Evolutionary conservation across 2,113 vertebrate species (phyloP).

Genomic region (Perognathus longimembris): DNA sequence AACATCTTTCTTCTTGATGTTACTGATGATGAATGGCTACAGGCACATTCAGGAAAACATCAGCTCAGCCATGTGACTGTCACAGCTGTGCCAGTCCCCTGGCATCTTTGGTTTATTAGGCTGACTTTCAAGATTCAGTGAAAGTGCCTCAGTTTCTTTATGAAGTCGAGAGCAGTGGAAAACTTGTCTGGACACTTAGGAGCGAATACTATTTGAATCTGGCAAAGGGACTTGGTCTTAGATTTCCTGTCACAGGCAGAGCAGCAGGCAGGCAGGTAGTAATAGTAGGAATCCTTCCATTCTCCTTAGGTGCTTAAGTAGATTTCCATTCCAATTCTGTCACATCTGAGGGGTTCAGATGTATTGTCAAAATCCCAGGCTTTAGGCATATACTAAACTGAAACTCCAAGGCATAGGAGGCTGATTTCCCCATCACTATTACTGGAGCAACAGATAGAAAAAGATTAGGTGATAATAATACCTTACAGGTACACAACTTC

Average conservation of each 20-base stretch:
- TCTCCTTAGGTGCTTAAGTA: constrained; percentile 35
- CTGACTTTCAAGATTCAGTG: background rate
- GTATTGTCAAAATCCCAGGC: constrained; percentile 45
- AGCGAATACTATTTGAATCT: background rate
- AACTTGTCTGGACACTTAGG: background rate
- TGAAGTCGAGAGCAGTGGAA: background rate
- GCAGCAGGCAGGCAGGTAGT: background rate
- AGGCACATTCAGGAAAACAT: background rate
- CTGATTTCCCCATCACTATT: background rate
- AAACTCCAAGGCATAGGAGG: background rate
- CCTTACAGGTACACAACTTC: constrained; percentile 34
- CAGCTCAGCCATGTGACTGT: background rate
- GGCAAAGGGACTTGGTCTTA: background rate
- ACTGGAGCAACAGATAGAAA: constrained; percentile 42
- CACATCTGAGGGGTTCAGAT: background rate
- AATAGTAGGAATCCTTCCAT: background rate
- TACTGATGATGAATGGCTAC: background rate
- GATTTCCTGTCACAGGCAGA: background rate
- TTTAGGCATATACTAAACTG: background rate
- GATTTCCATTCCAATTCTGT: constrained; percentile 56
- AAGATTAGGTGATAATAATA: constrained; percentile 67
- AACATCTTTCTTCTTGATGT: background rate
- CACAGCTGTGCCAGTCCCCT: background rate
- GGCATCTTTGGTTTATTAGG: background rate
- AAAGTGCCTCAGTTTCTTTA: background rate